Evolutionary conservation across 2,797 vertebrate genomes (phyloP).

Genomic region (Alfaro cultratus): DNA sequence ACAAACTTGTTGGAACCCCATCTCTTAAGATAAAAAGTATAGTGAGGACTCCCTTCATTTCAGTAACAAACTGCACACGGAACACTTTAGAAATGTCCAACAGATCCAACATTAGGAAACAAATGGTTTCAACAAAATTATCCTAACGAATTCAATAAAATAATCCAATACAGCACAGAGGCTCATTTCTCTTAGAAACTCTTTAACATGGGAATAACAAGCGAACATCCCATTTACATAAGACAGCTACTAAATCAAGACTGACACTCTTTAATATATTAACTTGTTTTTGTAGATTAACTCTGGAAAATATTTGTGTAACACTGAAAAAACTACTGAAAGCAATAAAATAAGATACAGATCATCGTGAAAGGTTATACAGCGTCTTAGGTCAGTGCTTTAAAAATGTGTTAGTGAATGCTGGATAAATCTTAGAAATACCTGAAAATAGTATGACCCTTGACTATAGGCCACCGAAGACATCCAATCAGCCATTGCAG

Average conservation of each 20-base stretch:
- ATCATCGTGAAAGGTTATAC: neutral
- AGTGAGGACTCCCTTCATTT: neutral
- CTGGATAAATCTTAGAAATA: conserved; percentile 59
- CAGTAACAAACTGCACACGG: neutral
- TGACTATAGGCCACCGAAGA: conserved; percentile 47
- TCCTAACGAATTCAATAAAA: too few relatives aligned
- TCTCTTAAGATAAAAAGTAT: too few relatives aligned
- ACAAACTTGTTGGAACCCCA: too few relatives aligned
- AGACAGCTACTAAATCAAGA: neutral
- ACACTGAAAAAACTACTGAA: neutral
- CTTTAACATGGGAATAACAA: neutral
- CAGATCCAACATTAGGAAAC: too few relatives aligned
- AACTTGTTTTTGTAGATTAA: too few relatives aligned
- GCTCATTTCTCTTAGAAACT: neutral
- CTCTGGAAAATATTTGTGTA: too few relatives aligned
- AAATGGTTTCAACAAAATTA: too few relatives aligned
- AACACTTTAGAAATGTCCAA: too few relatives aligned
- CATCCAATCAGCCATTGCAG: conserved; percentile 36
- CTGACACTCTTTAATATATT: too few relatives aligned
- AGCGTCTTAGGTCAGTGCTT: neutral
- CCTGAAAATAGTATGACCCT: conserved; percentile 53
- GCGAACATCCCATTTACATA: neutral
- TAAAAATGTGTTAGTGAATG: conserved; percentile 41
- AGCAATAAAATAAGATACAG: neutral
- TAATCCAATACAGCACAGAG: neutral